Conservation (phyloP, 2,113 vertebrate genomes). For the Plotosus lineatus region DNA sequence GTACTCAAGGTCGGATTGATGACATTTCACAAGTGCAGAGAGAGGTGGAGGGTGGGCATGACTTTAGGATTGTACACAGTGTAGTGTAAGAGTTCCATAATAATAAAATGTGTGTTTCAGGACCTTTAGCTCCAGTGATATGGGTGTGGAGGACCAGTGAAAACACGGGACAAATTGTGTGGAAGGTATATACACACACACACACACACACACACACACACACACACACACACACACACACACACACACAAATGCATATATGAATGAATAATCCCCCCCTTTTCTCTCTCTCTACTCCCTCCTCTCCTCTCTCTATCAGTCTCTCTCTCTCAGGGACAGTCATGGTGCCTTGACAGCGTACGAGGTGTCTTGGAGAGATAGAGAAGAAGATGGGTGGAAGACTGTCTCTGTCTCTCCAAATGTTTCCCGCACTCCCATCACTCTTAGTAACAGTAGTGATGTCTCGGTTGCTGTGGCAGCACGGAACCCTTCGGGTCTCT, state of each 20-base stretch:
- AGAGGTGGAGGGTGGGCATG: not conserved
- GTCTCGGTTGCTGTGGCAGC: conserved; percentile 60
- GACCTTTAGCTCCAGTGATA: conserved; percentile 66
- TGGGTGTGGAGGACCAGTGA: conserved; percentile 68
- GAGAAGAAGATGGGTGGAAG: conserved; percentile 44
- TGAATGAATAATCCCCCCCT: not conserved
- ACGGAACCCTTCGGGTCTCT: conserved; percentile 58
- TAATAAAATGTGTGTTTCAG: conserved; percentile 49
- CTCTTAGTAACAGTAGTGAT: conserved; percentile 53
- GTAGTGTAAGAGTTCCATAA: not conserved
- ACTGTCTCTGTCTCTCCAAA: conserved; percentile 23
- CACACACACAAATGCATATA: not conserved
- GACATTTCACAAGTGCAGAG: no score
- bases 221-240: not conserved
- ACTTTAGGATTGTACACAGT: not conserved
- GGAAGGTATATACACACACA: conserved; percentile 66
- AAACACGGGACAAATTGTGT: conserved; percentile 61
- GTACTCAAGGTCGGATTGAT: no score
- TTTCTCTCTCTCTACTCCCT: not conserved
- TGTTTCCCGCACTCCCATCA: conserved; percentile 47
- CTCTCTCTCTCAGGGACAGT: conserved; percentile 60
- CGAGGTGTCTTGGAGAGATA: conserved; percentile 62
- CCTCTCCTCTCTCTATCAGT: conserved; percentile 53
- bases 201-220: not conserved
- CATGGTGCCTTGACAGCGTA: conserved; percentile 65